Conservation (phyloP, 64 coral and sea anemone species). For the Actinia equina region DNA sequence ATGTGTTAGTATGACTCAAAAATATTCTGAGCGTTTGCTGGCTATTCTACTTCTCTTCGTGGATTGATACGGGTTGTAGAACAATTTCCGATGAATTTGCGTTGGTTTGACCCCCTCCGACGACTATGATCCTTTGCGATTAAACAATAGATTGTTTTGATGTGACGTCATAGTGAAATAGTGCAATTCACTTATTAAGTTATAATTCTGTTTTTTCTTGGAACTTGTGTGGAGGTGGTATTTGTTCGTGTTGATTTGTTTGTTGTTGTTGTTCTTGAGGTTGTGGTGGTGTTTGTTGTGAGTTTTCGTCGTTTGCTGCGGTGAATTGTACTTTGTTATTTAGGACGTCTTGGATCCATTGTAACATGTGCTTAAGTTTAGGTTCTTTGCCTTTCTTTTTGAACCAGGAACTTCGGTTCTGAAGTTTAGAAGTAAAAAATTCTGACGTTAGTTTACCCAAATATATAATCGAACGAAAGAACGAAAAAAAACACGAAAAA, state of each 20-base stretch:
- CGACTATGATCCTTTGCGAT: too few relatives aligned
- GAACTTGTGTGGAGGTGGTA: not conserved
- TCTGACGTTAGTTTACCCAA: not conserved
- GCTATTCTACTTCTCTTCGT: too few relatives aligned
- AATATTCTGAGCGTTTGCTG: too few relatives aligned
- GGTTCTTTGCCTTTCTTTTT: conserved; percentile 59
- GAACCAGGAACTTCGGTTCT: conserved; percentile 84
- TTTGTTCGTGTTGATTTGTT: not conserved
- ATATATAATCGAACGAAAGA: not conserved
- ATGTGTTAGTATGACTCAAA: too few relatives aligned
- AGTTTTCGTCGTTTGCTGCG: not conserved
- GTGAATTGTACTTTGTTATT: conserved; percentile 57
- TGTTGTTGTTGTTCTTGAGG: not conserved
- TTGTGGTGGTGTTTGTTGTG: not conserved
- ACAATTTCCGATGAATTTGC: too few relatives aligned
- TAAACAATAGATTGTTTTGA: too few relatives aligned
- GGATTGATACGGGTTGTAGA: too few relatives aligned
- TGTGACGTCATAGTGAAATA: too few relatives aligned
- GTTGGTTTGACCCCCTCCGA: too few relatives aligned
- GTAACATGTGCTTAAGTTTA: conserved; percentile 71
- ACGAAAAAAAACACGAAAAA: not conserved
- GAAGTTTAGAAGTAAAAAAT: not conserved
- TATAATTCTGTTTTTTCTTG: conserved; percentile 22
- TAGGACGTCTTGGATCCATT: conserved; percentile 80
- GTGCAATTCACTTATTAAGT: not conserved